phyloP scores from a whole-genome alignment of 1,140 invertebrate genomes.

The Drosophila bocqueti region DNA sequence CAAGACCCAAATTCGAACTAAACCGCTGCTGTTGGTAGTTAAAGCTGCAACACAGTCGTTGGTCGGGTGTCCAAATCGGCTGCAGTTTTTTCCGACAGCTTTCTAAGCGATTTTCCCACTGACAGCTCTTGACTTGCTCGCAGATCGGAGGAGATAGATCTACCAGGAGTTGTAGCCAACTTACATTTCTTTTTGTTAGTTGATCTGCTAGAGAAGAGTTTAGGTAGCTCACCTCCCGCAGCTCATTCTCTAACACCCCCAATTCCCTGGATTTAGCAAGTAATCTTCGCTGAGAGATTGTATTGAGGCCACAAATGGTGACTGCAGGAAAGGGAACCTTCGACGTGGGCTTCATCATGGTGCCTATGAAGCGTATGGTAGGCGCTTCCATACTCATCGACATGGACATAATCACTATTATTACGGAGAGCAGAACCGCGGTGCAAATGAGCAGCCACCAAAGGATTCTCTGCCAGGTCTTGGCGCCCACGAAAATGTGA shows the following conservation, averaged over 20 bases:
- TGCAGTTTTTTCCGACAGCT: slow-evolving; percentile 86
- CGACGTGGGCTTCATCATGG: slow-evolving; percentile 85
- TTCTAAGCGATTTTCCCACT: slow-evolving; percentile 87
- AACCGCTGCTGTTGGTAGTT: slow-evolving; percentile 85
- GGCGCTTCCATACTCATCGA: slow-evolving; percentile 81
- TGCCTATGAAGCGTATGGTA: slow-evolving; percentile 87
- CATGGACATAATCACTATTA: slow-evolving; percentile 84
- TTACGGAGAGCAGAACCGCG: slow-evolving; percentile 81
- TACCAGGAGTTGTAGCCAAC: slow-evolving; percentile 64
- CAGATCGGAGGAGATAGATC: slow-evolving; percentile 85
- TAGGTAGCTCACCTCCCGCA: slow-evolving; percentile 19
- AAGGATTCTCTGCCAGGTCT: slow-evolving; percentile 76
- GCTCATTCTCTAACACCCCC: slow-evolving; percentile 2
- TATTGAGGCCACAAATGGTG: slow-evolving; percentile 87
- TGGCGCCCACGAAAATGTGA: slow-evolving; percentile 66
- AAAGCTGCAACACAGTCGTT: slow-evolving; percentile 88
- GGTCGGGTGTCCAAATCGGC: slow-evolving; percentile 85
- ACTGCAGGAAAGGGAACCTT: slow-evolving; percentile 89
- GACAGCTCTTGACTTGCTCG: slow-evolving; percentile 86
- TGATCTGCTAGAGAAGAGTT: neutral
- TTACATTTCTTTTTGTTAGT: slow-evolving; percentile 1
- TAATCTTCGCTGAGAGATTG: slow-evolving; percentile 19
- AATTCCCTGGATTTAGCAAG: slow-evolving; percentile 9
- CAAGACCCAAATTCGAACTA: slow-evolving; percentile 86
- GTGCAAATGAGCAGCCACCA: slow-evolving; percentile 85